Evolutionary conservation across 2,888 invertebrate genomes (phyloP).

Genomic region (Willowsia nigromaculata): DNA sequence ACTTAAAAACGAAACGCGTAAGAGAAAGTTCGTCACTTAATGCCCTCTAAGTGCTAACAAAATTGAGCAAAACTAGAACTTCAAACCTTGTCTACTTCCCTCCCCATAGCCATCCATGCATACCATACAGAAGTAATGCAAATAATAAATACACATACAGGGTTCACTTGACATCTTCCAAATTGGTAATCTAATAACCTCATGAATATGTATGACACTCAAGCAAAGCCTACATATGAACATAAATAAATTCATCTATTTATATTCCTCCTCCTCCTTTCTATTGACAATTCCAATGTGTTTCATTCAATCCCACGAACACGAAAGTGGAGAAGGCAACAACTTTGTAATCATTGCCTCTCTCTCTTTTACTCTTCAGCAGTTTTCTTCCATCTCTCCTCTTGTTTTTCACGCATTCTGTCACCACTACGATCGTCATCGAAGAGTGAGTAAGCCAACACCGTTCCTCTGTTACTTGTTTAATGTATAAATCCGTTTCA

Average conservation of each 20-base stretch:
- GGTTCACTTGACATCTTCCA: constrained; percentile 69
- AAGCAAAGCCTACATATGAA: not conserved
- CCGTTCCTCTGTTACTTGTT: not conserved
- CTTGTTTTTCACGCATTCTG: constrained; percentile 4
- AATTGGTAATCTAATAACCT: constrained; percentile 72
- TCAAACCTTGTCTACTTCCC: not conserved
- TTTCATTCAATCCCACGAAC: constrained; percentile 7
- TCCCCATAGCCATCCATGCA: not conserved
- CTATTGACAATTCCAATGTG: constrained; percentile 63
- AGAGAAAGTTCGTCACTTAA: too few relatives aligned
- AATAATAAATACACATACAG: constrained; percentile 20
- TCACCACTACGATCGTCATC: not conserved
- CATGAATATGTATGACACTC: constrained; percentile 70
- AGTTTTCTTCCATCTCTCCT: not conserved
- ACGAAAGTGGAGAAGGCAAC: not conserved
- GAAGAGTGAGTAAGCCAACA: constrained; percentile 14
- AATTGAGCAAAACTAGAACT: not conserved
- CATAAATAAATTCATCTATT: constrained; percentile 39
- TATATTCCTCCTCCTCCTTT: constrained; percentile 32
- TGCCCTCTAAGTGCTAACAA: too few relatives aligned
- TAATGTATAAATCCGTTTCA: not conserved
- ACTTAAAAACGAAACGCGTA: too few relatives aligned
- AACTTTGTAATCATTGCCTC: not conserved
- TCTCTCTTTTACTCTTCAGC: constrained; percentile 23
- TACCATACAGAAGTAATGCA: constrained; percentile 10